phyloP scores from a whole-genome alignment of 53 echinoderm and acorn worm genomes.

The Pentamera pediparva region DNA sequence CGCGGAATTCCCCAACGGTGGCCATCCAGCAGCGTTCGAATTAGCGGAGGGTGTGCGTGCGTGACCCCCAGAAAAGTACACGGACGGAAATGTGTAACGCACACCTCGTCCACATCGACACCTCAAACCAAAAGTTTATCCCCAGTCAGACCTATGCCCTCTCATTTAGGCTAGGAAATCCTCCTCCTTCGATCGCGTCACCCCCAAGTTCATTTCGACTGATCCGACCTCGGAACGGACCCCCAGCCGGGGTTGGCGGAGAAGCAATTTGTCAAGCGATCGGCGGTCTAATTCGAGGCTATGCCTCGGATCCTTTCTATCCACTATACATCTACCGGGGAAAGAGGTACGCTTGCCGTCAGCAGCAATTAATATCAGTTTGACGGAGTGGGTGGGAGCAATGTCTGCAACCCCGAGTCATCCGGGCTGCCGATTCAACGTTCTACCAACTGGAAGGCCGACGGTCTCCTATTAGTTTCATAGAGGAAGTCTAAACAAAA shows the following conservation, averaged over 20 bases:
- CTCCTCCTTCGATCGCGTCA: no score
- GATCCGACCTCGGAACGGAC: slow-evolving; percentile 11
- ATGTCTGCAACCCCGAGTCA: no score
- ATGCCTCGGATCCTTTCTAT: slow-evolving; percentile 13
- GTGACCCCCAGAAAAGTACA: slow-evolving; percentile 27
- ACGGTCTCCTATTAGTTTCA: no score
- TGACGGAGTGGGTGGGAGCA: slow-evolving; percentile 23
- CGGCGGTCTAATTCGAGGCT: slow-evolving; percentile 33
- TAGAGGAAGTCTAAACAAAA: no score
- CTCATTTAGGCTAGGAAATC: no score
- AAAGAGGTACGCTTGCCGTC: slow-evolving; percentile 3
- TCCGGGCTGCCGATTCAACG: no score
- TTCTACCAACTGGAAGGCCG: no score
- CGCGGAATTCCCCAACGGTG: slow-evolving; percentile 16
- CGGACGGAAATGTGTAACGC: no score
- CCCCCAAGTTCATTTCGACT: slow-evolving; percentile 29
- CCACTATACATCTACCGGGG: slow-evolving; percentile 2
- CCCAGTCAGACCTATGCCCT: no score
- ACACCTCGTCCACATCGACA: slow-evolving; percentile 25
- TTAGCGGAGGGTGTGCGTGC: neutral
- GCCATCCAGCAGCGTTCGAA: neutral
- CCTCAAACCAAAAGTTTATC: no score
- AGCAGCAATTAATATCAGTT: neutral
- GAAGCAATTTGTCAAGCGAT: slow-evolving; percentile 37
- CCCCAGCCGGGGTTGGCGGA: slow-evolving; percentile 24